Evolutionary conservation across 2,888 invertebrate genomes (phyloP).

Genomic region (Keiferia lycopersicella): DNA sequence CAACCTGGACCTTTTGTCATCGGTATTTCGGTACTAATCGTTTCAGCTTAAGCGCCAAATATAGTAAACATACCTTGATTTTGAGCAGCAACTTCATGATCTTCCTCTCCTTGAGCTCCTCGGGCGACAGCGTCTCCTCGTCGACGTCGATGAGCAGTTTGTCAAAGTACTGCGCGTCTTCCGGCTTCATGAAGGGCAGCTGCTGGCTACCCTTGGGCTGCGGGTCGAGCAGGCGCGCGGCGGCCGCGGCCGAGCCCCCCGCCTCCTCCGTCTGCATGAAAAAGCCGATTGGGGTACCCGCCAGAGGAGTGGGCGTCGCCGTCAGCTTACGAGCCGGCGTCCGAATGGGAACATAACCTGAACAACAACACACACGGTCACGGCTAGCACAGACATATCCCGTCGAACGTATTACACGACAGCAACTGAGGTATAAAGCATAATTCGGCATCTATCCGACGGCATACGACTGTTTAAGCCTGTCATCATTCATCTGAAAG

Average conservation of each 20-base stretch:
- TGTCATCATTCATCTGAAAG: conserved; percentile 79
- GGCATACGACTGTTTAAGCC: conserved; percentile 68
- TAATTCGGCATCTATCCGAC: conserved; percentile 62
- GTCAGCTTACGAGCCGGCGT: conserved; percentile 98
- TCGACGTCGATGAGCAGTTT: conserved; percentile 98
- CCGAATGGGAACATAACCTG: conserved; percentile 95
- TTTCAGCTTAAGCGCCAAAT: too few relatives aligned
- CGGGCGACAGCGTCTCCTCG: conserved; percentile 96
- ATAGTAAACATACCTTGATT: conserved; percentile 90
- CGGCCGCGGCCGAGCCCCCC: conserved; percentile 89
- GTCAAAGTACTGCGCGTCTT: conserved; percentile 99
- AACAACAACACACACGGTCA: conserved; percentile 58
- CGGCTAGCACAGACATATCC: conserved; percentile 34
- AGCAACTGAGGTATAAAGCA: conserved; percentile 56
- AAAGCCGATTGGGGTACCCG: conserved; percentile 95
- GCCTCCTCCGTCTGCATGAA: conserved; percentile 96
- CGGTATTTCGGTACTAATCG: too few relatives aligned
- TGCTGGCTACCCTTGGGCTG: conserved; percentile 96
- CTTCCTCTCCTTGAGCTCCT: conserved; percentile 98
- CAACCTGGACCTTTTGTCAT: too few relatives aligned
- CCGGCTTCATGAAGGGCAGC: conserved; percentile 99
- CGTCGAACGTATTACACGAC: conserved; percentile 36
- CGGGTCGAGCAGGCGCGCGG: conserved; percentile 92
- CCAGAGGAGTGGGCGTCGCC: conserved; percentile 98
- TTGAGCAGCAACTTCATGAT: conserved; percentile 99